Evolutionary conservation across 2,888 invertebrate genomes (phyloP), one percentile per base, ranked within the genome.

Genomic region (Proisotoma minuta): DNA sequence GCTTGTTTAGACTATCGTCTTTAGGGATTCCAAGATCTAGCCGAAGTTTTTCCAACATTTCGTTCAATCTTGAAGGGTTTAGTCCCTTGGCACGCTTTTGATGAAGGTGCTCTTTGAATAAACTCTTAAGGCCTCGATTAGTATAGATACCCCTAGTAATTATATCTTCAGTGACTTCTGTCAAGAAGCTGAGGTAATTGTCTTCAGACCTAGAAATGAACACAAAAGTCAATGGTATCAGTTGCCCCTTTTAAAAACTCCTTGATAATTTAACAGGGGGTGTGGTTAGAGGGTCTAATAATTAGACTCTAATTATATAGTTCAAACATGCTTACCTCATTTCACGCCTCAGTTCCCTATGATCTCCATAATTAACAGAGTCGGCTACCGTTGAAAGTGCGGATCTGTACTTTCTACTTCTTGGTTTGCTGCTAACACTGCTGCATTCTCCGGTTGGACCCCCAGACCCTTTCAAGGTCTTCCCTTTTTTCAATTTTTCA

Each of bases 161-260:
- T 63, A 84, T 82, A 70, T 84, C 84, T 72, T 81, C 81, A 0
- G 84, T 84, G 39, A 84, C 81, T 23, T 79, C 78, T 52, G 79
- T 78, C 1, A 79, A 71, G 64, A 81, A 81, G 62, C 77, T 77
- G 0, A 78, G 75, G 57, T 80, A 81, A 40, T 75, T 69, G 39
- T 66, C 63, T 4, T 66, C 68, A 74, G 5, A 74, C 73, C 59
- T 43, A 18, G 20, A 43, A 18, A 15, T 43, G 43, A 78, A 77
- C 53, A 57, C 26, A 51, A 3, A 29, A 26, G 18, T 26, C 34
- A 34, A 34, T 34, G 8, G 8, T 34, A 34, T n/a, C n/a, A n/a
- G n/a, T n/a, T n/a, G n/a, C n/a, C n/a, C n/a, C n/a, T n/a, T n/a
- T n/a, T n/a, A n/a, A n/a, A n/a, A n/a, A n/a, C n/a, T n/a, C n/a